A percentile compares a stretch with the other conserved stretches of the same genome.
Conservation (phyloP, 2,113 vertebrate genomes). For the Podarcis cretensis region DNA sequence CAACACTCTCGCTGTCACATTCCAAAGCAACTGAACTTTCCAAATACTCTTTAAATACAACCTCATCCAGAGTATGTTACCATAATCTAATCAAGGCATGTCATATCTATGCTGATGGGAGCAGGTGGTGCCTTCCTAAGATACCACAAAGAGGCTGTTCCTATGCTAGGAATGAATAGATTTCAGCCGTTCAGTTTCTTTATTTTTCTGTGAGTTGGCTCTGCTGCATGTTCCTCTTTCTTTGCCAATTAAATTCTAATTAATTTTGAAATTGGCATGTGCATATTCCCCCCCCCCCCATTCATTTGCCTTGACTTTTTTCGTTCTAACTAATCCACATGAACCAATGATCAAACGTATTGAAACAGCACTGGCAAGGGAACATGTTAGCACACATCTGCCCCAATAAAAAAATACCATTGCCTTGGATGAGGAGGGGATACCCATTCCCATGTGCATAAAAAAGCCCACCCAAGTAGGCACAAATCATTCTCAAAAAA, state of each 20-base stretch:
- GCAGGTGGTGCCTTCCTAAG: background rate
- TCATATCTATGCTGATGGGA: background rate
- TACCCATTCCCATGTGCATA: background rate
- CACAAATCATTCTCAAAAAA: background rate
- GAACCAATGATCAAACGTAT: background rate
- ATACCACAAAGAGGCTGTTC: background rate
- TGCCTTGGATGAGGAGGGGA: background rate
- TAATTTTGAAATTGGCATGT: background rate
- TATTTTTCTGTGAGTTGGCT: background rate
- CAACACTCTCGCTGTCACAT: background rate
- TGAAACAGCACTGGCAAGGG: background rate
- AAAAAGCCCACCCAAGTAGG: background rate
- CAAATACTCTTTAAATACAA: background rate
- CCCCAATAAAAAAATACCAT: background rate
- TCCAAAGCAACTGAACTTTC: background rate
- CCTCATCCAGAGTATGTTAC: background rate
- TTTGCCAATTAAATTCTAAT: background rate
- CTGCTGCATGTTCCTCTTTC: background rate
- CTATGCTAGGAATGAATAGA: background rate
- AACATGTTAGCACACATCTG: background rate
- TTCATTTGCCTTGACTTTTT: background rate
- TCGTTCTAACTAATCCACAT: background rate
- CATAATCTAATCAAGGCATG: background rate
- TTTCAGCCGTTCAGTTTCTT: background rate
- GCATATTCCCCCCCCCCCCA: background rate